Evolutionary conservation across 92 coral and sea anemone species (phyloP), one percentile per base, ranked within the genome.

Genomic region (Pocillopora grandis): DNA sequence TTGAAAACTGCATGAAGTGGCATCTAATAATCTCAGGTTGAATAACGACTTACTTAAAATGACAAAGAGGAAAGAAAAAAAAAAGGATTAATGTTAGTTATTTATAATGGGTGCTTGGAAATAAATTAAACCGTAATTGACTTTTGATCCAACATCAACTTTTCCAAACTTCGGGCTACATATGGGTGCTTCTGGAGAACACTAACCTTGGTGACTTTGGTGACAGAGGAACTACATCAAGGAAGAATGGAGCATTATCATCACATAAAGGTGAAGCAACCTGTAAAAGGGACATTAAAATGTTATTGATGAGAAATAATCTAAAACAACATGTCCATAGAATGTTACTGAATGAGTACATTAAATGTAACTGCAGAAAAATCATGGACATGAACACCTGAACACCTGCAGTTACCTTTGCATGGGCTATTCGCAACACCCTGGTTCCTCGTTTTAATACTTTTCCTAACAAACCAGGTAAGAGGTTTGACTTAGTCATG

Each of bases 21-120:
- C 98, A 80, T 96, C 98, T 86, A 96, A 66, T 66, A 90, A 94
- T 67, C 88, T 80, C 57, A 96, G 88, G 76, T 87, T 87, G 17
- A 93, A 89, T 59, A 89, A 80, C 10, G 83, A 86, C 12, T 91
- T 89, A 87, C 97, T 89, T 37, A 67, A 61, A 77, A 23, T 19
- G 9, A 49, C 49, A 74, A 15, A 57, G 1, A 74, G 0, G 10
- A 74, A 42, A 42, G 52, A 42, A 42, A 42, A 42, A 42, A 42
- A 42, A 42, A 42, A 42, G 4, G 52, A 7, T 42, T 1, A 3
- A 42, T 42, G 52, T 42, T 42, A 42, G 52, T 7, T 42, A 42
- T 42, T 42, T 7, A 42, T 42, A 42, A 42, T 42, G 52, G 52
- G 52, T 42, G 52, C 52, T 42, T 42, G 4, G 52, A 42, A 42